Conservation (phyloP, 2,113 vertebrate genomes). For the Triplophysa tibetana region DNA sequence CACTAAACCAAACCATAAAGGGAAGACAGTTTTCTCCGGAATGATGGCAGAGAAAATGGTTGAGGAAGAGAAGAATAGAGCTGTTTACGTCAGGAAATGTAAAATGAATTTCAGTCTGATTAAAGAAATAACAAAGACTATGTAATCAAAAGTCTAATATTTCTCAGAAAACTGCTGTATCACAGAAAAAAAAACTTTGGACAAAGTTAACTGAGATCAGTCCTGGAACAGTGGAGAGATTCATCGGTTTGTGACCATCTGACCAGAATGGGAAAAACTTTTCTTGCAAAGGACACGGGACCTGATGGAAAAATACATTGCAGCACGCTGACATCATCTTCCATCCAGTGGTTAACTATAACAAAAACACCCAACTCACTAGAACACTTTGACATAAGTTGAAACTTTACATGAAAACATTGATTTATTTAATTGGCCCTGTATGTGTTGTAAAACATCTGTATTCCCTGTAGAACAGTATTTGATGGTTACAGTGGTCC, state of each 20-base stretch:
- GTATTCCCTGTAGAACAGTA: constrained; percentile 14
- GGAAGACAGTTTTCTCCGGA: not conserved
- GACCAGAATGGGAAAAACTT: constrained; percentile 63
- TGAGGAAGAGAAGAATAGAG: not conserved
- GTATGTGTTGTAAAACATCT: not conserved
- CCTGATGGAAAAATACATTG: constrained; percentile 55
- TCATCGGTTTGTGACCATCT: constrained; percentile 54
- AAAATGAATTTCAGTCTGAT: not conserved
- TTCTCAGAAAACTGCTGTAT: not conserved
- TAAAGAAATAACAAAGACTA: not conserved
- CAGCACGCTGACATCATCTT: constrained; percentile 61
- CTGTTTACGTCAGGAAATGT: not conserved
- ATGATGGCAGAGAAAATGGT: not conserved
- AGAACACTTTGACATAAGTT: not conserved
- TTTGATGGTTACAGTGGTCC: not conserved
- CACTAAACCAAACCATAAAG: not conserved
- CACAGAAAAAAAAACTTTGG: too few relatives aligned
- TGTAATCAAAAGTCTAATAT: constrained; percentile 3
- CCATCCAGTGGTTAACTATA: not conserved
- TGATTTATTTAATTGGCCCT: not conserved
- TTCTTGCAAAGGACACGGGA: constrained; percentile 44
- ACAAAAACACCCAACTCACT: not conserved
- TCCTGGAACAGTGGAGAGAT: not conserved
- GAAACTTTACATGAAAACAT: not conserved
- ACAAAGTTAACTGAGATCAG: too few relatives aligned